Conservation (phyloP, 1,140 invertebrate species). For the Psilanteris sp. region DNA sequence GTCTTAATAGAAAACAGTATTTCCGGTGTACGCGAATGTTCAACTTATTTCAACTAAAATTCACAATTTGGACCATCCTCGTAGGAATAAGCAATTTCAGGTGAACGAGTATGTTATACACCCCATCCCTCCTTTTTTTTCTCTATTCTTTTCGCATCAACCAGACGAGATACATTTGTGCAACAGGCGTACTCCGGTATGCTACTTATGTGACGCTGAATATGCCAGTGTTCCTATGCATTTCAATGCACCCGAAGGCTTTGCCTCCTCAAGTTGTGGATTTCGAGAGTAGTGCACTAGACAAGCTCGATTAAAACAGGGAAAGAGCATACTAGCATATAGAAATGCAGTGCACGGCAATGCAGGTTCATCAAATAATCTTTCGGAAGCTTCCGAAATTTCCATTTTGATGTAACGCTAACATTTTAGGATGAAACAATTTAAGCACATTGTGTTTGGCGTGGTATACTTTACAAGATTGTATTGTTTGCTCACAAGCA, state of each 20-base stretch:
- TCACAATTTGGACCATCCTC: slow-evolving; percentile 32
- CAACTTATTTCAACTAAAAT: no score
- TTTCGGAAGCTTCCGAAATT: slow-evolving; percentile 46
- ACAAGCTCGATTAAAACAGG: slow-evolving; percentile 48
- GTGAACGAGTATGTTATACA: slow-evolving; percentile 4
- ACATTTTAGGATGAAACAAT: slow-evolving; percentile 36
- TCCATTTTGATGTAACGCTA: slow-evolving; percentile 57
- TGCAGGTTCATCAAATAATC: slow-evolving; percentile 51
- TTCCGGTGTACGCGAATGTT: no score
- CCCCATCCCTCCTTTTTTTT: slow-evolving; percentile 12
- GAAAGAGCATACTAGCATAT: slow-evolving; percentile 42
- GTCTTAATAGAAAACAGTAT: no score
- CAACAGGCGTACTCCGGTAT: slow-evolving; percentile 64
- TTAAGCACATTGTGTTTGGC: slow-evolving; percentile 37
- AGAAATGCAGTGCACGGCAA: slow-evolving; percentile 44
- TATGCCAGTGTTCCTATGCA: slow-evolving; percentile 64
- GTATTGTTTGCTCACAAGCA: slow-evolving; percentile 24
- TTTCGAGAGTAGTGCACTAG: slow-evolving; percentile 32
- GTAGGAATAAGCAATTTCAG: slow-evolving; percentile 49
- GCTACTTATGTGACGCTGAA: slow-evolving; percentile 65
- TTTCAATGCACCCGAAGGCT: slow-evolving; percentile 64
- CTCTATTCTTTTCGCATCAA: slow-evolving; percentile 43
- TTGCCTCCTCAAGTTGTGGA: slow-evolving; percentile 48
- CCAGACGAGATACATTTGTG: slow-evolving; percentile 62
- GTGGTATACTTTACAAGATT: slow-evolving; percentile 37